Evolutionary conservation across 2,113 vertebrate genomes (phyloP), one percentile per base, ranked within the genome.

Genomic region (Alces alces): DNA sequence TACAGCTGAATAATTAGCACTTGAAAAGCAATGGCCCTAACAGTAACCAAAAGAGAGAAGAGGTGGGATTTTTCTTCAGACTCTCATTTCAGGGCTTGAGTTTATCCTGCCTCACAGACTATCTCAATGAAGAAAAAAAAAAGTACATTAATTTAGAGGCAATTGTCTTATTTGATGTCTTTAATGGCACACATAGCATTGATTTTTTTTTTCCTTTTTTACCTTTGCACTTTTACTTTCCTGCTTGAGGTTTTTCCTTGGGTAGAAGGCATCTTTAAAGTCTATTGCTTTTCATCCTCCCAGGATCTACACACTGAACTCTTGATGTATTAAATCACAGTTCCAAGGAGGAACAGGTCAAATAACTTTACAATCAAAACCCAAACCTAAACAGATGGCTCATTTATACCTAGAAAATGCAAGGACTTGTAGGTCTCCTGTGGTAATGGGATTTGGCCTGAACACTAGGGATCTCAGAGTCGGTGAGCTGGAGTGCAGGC

Each of bases 331-430:
- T 55, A 61, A 70, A 60, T 95, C 86, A 58, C 85, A 89, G 6
- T 87, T 58, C 55, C 52, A 54, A 57, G 28, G 19, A 28, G 19
- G 7, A 21, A 90, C 57, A 92, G 84, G 90, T 84, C 80, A 93
- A 91, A 97, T 60, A 90, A 85, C 84, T 92, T 82, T 45, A 87
- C 14, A 89, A 27, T 82, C 39, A 33, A 95, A 96, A 25, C 33
- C 33, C 33, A 83, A 83, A 83, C 50, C 86, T 83, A 87, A 91
- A 89, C n/a, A 66, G 14, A 96, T 91, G 73, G 61, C 36, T 96
- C 36, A 54, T 83, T 90, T 45, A 88, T 30, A 85, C 52, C 76
- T 92, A 88, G 33, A 85, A 92, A 93, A 95, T 23, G 7, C 30
- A 80, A 95, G n/a, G 28, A 89, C 58, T 25, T 60, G 12, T 33